These are phyloP conservation scores for Fundulus diaphanus DNA, from an alignment of 2,797 vertebrate species.

Conservation along the genomic window DNA sequence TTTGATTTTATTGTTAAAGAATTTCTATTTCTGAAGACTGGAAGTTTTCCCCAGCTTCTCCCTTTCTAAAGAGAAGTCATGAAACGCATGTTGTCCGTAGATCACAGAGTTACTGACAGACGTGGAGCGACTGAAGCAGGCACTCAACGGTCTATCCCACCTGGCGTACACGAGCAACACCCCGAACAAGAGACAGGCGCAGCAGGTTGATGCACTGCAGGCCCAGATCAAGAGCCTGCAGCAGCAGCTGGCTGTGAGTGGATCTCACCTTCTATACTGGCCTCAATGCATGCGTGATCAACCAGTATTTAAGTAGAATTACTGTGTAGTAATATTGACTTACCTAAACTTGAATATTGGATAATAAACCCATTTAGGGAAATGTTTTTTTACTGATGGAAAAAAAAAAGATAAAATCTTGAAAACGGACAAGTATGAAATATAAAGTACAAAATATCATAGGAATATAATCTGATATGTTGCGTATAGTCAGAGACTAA, in stretches of 20 bases:
- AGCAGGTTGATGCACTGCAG: constrained; percentile 89
- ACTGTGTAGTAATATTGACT: background rate
- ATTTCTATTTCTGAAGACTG: background rate
- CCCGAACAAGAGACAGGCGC: constrained; percentile 88
- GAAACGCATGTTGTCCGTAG: constrained; percentile 65
- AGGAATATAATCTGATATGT: background rate
- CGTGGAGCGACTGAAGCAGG: constrained; percentile 92
- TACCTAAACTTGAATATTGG: background rate
- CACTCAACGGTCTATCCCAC: constrained; percentile 92
- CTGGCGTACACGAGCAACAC: constrained; percentile 87
- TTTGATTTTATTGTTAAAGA: background rate
- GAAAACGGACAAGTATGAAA: background rate
- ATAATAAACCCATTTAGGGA: background rate
- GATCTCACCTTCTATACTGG: background rate
- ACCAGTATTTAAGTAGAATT: background rate
- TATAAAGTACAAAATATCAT: background rate
- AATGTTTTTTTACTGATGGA: too few relatives aligned
- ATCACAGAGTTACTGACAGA: constrained; percentile 94
- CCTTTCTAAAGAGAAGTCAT: background rate
- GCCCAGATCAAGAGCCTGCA: constrained; percentile 90
- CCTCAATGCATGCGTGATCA: background rate
- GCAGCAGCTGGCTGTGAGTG: constrained; percentile 96
- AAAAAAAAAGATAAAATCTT: too few relatives aligned
- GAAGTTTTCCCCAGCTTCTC: too few relatives aligned
- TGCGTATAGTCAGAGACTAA: background rate